phyloP scores from a whole-genome alignment of 2,113 vertebrate species.

The Pipa parva region DNA sequence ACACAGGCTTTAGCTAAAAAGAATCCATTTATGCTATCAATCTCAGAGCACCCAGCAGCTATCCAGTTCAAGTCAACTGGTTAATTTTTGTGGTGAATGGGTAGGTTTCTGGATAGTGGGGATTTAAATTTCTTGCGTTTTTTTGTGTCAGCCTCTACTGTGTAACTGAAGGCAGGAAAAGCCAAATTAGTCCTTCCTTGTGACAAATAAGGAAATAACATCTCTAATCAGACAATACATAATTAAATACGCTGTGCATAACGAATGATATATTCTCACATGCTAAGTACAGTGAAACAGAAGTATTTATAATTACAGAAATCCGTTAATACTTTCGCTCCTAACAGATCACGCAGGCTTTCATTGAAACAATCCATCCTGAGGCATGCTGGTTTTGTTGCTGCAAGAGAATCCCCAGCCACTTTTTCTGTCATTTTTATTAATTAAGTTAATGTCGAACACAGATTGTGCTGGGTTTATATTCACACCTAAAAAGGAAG shows the following conservation, averaged over 20 bases:
- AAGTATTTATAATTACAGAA: constrained; percentile 29
- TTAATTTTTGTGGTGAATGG: no score
- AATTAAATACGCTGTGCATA: no score
- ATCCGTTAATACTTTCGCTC: constrained; percentile 7
- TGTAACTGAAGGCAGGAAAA: no score
- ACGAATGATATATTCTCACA: not conserved
- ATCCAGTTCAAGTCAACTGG: constrained; percentile 63
- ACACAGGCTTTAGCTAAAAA: constrained; percentile 68
- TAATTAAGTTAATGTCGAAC: constrained; percentile 33
- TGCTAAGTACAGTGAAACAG: not conserved
- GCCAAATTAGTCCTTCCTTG: constrained; percentile 44
- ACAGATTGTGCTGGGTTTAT: constrained; percentile 8
- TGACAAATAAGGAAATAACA: constrained; percentile 24
- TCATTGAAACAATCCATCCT: constrained; percentile 32
- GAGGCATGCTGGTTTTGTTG: constrained; percentile 27
- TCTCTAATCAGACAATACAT: no score
- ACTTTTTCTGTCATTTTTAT: constrained; percentile 26
- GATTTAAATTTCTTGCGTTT: no score
- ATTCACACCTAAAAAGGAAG: constrained; percentile 33
- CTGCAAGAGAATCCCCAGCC: constrained; percentile 23
- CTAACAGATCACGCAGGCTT: constrained; percentile 33
- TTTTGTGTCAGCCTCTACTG: no score
- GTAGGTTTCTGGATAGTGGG: no score
- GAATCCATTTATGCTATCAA: constrained; percentile 68
- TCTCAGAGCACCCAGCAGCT: constrained; percentile 58